A percentile compares a stretch with the other conserved stretches of the same genome.
phyloP scores from a whole-genome alignment of 2,888 invertebrate species.

The Acheta domesticus region DNA sequence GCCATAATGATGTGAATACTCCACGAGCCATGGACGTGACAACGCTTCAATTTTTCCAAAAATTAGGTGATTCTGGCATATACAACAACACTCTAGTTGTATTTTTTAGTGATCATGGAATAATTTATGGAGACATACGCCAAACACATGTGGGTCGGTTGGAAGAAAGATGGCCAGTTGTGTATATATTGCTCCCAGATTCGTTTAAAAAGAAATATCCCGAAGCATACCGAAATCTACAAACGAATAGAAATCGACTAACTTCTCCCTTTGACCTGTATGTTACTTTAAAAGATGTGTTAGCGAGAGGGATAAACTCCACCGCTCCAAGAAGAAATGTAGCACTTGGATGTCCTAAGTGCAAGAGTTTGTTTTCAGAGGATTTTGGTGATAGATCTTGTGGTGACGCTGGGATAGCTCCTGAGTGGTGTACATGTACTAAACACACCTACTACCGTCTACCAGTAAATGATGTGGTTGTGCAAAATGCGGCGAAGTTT shows the following conservation, averaged over 20 bases:
- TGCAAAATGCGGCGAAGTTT: conserved; percentile 53
- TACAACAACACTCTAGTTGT: conserved; percentile 65
- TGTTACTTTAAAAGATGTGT: conserved; percentile 64
- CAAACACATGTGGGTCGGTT: conserved; percentile 68
- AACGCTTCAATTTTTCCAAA: conserved; percentile 56
- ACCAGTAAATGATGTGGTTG: conserved; percentile 49
- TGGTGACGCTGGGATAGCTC: conserved; percentile 61
- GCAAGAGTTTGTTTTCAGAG: conserved; percentile 61
- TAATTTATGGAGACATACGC: conserved; percentile 69
- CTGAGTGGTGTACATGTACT: conserved; percentile 76
- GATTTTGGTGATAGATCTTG: conserved; percentile 63
- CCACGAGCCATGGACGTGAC: conserved; percentile 64
- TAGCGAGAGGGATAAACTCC: conserved; percentile 44
- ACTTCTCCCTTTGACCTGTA: conserved; percentile 74
- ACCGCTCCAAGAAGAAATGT: not conserved
- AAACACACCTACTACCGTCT: conserved; percentile 51
- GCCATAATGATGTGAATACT: conserved; percentile 61
- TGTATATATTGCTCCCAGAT: conserved; percentile 52
- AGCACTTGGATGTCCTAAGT: conserved; percentile 54
- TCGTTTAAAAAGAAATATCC: conserved; percentile 56
- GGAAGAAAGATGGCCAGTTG: conserved; percentile 72
- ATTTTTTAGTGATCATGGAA: conserved; percentile 75
- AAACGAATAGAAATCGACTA: conserved; percentile 61
- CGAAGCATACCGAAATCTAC: conserved; percentile 55
- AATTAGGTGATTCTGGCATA: conserved; percentile 58